Evolutionary conservation across 2,797 vertebrate genomes (phyloP).

Genomic region (Potorous gilbertii): DNA sequence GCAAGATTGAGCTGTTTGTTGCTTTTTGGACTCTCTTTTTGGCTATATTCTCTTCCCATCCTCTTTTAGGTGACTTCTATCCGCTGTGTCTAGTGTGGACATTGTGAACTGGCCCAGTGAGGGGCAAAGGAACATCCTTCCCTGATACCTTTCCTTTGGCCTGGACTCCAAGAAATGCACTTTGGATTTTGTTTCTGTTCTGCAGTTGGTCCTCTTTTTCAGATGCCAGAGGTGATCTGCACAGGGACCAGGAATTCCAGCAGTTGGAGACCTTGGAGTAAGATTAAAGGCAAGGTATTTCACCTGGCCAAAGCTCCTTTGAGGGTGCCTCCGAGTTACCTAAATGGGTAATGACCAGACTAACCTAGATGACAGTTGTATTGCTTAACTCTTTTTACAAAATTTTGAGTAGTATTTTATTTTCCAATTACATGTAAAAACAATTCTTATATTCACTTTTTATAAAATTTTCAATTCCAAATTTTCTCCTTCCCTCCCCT

Average conservation of each 20-base stretch:
- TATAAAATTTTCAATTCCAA: neutral
- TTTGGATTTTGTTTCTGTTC: neutral
- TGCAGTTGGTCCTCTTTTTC: neutral
- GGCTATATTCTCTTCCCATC: neutral
- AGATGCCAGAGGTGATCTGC: neutral
- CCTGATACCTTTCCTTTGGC: neutral
- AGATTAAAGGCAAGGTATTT: neutral
- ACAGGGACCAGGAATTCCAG: neutral
- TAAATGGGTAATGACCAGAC: neutral
- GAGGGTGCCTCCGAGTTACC: neutral
- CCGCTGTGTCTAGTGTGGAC: neutral
- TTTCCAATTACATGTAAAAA: neutral
- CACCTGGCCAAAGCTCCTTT: neutral
- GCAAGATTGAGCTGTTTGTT: neutral
- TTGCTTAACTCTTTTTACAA: neutral
- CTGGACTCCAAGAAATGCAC: neutral
- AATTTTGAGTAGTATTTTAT: neutral
- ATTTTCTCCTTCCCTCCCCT: neutral
- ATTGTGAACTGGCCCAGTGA: neutral
- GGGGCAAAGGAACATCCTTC: neutral
- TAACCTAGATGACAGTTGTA: neutral
- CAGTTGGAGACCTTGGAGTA: neutral
- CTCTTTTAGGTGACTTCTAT: neutral
- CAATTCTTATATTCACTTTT: neutral
- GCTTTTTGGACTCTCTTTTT: neutral